Percentiles rank a stretch among this genome's conserved stretches.
Evolutionary conservation across 2,113 vertebrate genomes (phyloP).

Genomic region (Cairina moschata): DNA sequence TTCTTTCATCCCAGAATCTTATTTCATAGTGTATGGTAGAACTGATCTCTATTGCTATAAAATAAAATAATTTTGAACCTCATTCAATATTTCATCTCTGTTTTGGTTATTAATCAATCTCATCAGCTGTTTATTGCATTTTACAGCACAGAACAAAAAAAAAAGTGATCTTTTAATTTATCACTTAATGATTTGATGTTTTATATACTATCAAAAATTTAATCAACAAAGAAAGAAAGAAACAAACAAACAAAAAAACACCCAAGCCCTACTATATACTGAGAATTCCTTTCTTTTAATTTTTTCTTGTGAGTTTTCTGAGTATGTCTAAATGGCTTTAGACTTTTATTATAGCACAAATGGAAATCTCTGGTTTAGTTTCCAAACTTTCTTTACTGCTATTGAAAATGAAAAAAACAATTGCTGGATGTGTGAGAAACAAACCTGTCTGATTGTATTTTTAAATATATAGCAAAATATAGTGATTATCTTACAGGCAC

Average conservation of each 20-base stretch:
- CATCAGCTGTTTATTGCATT: not conserved
- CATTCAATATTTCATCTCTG: conserved; percentile 8
- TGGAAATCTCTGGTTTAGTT: not conserved
- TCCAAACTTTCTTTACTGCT: not conserved
- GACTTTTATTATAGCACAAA: not conserved
- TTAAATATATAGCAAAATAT: not conserved
- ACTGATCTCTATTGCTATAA: not conserved
- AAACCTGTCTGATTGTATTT: not conserved
- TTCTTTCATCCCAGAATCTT: not conserved
- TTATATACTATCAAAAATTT: not conserved
- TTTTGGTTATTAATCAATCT: conserved; percentile 8
- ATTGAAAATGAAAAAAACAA: not conserved
- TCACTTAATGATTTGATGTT: conserved; percentile 1
- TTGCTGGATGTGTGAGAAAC: not conserved
- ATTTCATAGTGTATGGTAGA: not conserved
- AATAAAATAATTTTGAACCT: not conserved
- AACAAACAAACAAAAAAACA: not conserved
- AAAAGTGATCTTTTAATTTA: not conserved
- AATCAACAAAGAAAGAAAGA: not conserved
- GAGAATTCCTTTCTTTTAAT: not conserved
- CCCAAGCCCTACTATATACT: not conserved
- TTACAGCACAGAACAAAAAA: not conserved
- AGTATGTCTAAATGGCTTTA: not conserved
- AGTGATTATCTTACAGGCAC: not conserved
- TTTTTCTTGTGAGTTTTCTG: not conserved